Percentiles rank a stretch among this genome's conserved stretches.
Evolutionary conservation across 2,113 vertebrate species (phyloP).

Genomic region (Heterotilapia buettikoferi): DNA sequence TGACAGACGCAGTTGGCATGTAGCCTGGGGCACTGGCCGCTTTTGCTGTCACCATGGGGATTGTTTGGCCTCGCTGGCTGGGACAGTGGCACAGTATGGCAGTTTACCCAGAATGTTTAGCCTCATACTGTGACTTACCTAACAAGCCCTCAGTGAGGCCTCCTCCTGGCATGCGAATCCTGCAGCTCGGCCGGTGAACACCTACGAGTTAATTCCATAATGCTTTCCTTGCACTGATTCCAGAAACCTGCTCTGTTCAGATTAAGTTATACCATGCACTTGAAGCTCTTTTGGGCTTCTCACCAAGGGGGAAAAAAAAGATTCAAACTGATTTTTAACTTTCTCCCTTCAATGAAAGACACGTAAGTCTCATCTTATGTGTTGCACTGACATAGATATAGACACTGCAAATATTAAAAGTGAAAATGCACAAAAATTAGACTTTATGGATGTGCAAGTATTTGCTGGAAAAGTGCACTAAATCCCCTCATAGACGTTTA

Average conservation of each 20-base stretch:
- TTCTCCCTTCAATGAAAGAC: background rate
- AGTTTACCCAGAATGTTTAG: constrained; percentile 22
- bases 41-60: constrained; percentile 46
- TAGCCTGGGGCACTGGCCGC: constrained; percentile 22
- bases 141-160: background rate
- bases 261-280: background rate
- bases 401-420: background rate
- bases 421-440: background rate
- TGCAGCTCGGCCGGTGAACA: background rate
- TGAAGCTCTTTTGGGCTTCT: background rate
- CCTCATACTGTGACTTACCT: constrained; percentile 21
- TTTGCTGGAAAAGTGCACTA: background rate
- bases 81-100: constrained; percentile 20
- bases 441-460: background rate
- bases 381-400: background rate
- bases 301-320: background rate
- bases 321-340: background rate
- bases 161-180: background rate
- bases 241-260: constrained; percentile 21
- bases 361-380: background rate
- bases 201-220: constrained; percentile 5
- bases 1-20: constrained; percentile 7
- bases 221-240: background rate
- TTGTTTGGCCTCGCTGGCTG: background rate
- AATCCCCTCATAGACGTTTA: background rate